These are phyloP conservation scores for Rhogogaster chlorosoma DNA, from an alignment of 2,888 invertebrate species.

Conservation along the genomic window DNA sequence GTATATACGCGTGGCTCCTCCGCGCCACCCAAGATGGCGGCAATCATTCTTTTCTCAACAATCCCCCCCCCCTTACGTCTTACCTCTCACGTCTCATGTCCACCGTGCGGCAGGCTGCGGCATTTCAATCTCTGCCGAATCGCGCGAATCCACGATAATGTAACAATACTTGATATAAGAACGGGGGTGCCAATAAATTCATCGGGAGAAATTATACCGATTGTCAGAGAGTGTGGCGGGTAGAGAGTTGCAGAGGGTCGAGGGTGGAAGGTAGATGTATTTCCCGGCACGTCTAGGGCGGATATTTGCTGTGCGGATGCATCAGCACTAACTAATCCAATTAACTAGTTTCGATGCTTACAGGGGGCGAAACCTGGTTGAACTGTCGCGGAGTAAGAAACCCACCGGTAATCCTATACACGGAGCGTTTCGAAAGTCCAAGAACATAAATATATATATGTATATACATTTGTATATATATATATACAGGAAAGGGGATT, in stretches of 20 bases:
- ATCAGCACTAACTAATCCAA: constrained; percentile 27
- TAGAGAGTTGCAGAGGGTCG: not conserved
- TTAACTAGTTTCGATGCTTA: constrained; percentile 27
- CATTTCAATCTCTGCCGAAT: not conserved
- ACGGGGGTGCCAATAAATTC: not conserved
- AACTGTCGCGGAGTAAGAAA: not conserved
- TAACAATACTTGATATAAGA: not conserved
- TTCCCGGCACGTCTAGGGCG: constrained; percentile 10
- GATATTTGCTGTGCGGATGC: constrained; percentile 26
- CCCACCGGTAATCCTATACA: not conserved
- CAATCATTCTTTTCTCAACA: constrained; percentile 25
- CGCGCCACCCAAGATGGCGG: constrained; percentile 35
- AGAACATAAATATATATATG: not conserved
- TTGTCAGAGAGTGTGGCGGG: not conserved
- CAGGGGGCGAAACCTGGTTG: not conserved
- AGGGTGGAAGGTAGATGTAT: not conserved
- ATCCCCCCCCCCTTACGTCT: not conserved
- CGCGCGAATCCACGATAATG: not conserved
- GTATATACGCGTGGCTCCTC: constrained; percentile 21
- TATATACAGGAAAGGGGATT: not conserved
- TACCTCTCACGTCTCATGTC: not conserved
- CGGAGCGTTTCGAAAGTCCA: not conserved
- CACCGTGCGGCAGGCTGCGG: not conserved
- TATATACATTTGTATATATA: not conserved
- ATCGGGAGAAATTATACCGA: not conserved